Base-by-base conservation (phyloP, 2,113 vertebrate genomes). In the Pitta sordida region DNA sequence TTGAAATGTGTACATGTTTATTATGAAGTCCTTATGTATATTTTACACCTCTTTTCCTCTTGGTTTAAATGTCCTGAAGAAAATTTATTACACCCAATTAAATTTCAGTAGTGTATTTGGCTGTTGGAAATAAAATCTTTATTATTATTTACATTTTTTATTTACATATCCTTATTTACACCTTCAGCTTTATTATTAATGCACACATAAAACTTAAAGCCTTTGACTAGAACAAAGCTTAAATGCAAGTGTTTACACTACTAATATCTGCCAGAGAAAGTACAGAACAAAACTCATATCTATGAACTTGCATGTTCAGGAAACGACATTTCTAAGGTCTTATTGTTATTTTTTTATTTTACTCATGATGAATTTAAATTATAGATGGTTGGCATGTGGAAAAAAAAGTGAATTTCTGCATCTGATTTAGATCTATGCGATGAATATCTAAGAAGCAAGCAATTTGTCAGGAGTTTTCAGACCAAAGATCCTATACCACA, bases 401-500 rank as follows among this genome's bases (percentile, higher is more conserved):
- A 60, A 82, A 90, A 83, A 85, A 81, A 62, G 65, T 36, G 71
- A 49, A 59, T 91, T 92, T 94, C 85, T 93, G 44, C 68, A 67
- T 91, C 87, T 91, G 74, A 90, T 95, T 52, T 65, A 62, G 63
- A 91, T 85, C 85, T 94, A 8, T 0, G 1, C 9, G 14, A 69
- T 75, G 77, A 94, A 93, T 95, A 81, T 70, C 78, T 89, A 88
- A 94, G 82, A 15, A 91, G 41, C 56, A 59, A 85, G 87, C 80
- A 86, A 91, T 95, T 96, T 95, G 67, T 95, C 88, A 94, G 69
- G 77, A 65, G 64, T 87, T 96, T 90, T 88, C 92, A 86, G 79
- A 65, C 55, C 65, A 27, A 89, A 84, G 81, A 73, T 96, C 62
- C 82, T 63, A 19, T 37, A 73, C 64, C 65, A 88, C 58, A 24